Conservation (phyloP, 2,888 invertebrate species). For the Leptura quadrifasciata region DNA sequence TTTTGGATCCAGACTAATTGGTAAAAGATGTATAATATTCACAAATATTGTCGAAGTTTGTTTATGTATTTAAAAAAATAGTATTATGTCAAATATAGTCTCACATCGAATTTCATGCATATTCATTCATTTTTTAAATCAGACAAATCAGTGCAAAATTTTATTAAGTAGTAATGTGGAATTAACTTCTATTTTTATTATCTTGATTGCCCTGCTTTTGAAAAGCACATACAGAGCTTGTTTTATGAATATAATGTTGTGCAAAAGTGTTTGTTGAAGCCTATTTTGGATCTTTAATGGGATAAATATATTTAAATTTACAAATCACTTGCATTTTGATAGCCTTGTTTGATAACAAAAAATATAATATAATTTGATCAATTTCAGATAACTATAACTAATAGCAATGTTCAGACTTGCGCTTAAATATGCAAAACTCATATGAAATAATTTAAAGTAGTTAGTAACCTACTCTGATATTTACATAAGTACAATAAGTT, state of each 20-base stretch:
- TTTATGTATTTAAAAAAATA: no score
- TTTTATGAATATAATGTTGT: no score
- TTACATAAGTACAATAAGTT: background rate
- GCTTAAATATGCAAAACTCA: slow-evolving; percentile 1
- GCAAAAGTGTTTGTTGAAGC: no score
- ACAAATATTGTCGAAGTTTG: background rate
- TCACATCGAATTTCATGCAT: no score
- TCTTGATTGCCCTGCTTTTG: no score
- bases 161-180: no score
- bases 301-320: background rate
- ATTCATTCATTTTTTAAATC: no score
- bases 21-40: slow-evolving; percentile 4
- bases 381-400: background rate
- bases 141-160: no score
- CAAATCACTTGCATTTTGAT: background rate
- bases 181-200: no score
- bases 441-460: background rate
- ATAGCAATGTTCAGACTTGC: background rate
- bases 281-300: no score
- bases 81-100: no score
- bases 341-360: background rate
- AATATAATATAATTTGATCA: background rate
- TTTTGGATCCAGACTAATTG: slow-evolving; percentile 42
- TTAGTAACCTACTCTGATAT: background rate
- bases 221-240: no score